Base-by-base conservation (phyloP, 2,888 invertebrate species). In the Notodromas monacha region DNA sequence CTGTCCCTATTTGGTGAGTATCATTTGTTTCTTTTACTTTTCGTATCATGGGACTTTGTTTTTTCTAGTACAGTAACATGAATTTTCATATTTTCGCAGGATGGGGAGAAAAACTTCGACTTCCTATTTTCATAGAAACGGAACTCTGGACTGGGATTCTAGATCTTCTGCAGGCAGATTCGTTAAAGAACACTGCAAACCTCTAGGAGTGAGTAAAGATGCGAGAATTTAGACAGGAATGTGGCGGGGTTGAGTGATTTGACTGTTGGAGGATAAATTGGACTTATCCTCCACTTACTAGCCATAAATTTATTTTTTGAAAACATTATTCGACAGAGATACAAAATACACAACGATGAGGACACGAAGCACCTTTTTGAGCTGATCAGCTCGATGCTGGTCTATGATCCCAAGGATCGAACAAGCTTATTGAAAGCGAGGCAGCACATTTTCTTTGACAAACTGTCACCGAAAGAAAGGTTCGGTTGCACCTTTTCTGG, bases 1-100 rank as follows among this genome's bases (percentile, higher is more conserved):
- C 50, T 12, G 38, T 59, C 29, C 58, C 58, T 2, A n/a, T n/a
- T n/a, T n/a, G n/a, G n/a, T n/a, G n/a, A n/a, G n/a, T 54, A 54
- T 38, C 39, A 56, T 56, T 57, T 38, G 40, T 48, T 41, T 5
- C 15, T 28, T 14, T 5, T 6, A 30, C 15, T 12, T 31, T 3
- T 28, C 11, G 3, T 8, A 14, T 4, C 12, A 8, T n/a, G 14
- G 13, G 8, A 27, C 8, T 11, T 8, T 27, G n/a, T 6, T 27
- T 27, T 12, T 8, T 27, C n/a, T 11, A 8, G 12, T 11, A n/a
- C n/a, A n/a, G n/a, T n/a, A n/a, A n/a, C n/a, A n/a, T n/a, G n/a
- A n/a, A n/a, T n/a, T n/a, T n/a, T n/a, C n/a, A n/a, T n/a, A n/a
- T n/a, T 21, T n/a, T 21, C 6, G 21, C n/a, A 21, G 6, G 21